Conservation (phyloP, 2,113 vertebrate genomes). For the Bufo gargarizans region DNA sequence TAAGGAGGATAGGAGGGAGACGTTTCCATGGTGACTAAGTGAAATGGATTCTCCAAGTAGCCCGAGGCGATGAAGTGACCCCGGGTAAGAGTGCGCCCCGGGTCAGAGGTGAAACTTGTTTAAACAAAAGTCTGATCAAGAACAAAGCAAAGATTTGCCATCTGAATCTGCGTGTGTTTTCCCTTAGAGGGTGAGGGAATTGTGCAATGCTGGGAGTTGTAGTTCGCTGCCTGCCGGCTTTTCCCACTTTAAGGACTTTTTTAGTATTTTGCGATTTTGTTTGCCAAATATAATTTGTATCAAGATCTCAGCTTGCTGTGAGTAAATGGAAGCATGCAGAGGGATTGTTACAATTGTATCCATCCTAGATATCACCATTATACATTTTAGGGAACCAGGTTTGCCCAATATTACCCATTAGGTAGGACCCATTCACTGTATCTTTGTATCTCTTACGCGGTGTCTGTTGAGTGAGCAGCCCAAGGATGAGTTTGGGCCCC, state of each 20-base stretch:
- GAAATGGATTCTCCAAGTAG: conserved; percentile 66
- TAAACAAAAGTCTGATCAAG: conserved; percentile 61
- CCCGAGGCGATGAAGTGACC: conserved; percentile 76
- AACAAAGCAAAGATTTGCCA: conserved; percentile 26
- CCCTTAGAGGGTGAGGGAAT: not conserved
- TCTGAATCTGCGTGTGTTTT: not conserved
- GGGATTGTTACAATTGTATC: no score
- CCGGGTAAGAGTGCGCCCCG: conserved; percentile 68
- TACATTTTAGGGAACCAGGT: no score
- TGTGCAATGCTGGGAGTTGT: not conserved
- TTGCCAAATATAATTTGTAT: not conserved
- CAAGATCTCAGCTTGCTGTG: not conserved
- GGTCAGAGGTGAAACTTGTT: conserved; percentile 69
- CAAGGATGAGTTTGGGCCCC: no score
- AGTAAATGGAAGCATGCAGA: not conserved
- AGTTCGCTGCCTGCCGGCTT: not conserved
- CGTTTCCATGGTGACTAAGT: conserved; percentile 70
- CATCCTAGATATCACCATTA: no score
- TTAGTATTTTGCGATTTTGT: not conserved
- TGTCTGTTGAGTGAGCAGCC: no score
- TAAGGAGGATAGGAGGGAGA: conserved; percentile 67
- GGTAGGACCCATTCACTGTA: no score
- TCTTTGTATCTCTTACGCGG: no score
- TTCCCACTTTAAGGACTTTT: not conserved
- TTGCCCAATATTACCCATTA: no score